Conservation (phyloP, 2,888 invertebrate species). For the Macaria liturata region DNA sequence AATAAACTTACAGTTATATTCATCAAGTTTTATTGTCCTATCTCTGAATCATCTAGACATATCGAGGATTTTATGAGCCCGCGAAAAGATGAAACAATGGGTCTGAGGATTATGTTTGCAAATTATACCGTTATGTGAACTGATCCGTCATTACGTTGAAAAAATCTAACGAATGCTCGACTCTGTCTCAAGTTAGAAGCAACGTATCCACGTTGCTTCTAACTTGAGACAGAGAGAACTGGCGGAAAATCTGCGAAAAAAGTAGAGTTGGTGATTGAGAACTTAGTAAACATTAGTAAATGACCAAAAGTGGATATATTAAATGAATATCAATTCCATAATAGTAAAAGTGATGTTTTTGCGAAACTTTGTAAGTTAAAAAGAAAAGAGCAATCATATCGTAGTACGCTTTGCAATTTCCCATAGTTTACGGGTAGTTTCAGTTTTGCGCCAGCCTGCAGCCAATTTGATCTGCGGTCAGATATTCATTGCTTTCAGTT, state of each 20-base stretch:
- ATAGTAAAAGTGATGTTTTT: no score
- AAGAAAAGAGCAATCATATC: no score
- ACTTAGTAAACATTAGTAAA: no score
- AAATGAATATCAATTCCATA: no score
- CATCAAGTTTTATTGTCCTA: conserved; percentile 27
- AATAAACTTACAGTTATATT: conserved; percentile 37
- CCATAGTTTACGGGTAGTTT: no score
- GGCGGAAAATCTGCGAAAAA: neutral
- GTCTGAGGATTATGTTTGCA: conserved; percentile 35
- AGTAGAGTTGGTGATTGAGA: no score
- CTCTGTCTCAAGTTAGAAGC: conserved; percentile 15
- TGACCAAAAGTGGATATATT: no score
- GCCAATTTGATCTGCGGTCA: conserved; percentile 57
- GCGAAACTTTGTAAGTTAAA: no score
- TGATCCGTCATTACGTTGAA: conserved; percentile 45
- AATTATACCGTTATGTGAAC: conserved; percentile 48
- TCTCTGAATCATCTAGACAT: conserved; percentile 31
- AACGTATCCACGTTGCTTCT: no score
- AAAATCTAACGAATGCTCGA: conserved; percentile 43
- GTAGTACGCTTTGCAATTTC: no score
- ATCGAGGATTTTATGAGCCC: conserved; percentile 40
- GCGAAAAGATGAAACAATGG: conserved; percentile 42
- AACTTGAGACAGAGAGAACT: no score
- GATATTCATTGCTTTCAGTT: conserved; percentile 56
- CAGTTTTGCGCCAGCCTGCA: conserved; percentile 1